Evolutionary conservation across 2,888 invertebrate genomes (phyloP).

Genomic region (Philereme vetulata): DNA sequence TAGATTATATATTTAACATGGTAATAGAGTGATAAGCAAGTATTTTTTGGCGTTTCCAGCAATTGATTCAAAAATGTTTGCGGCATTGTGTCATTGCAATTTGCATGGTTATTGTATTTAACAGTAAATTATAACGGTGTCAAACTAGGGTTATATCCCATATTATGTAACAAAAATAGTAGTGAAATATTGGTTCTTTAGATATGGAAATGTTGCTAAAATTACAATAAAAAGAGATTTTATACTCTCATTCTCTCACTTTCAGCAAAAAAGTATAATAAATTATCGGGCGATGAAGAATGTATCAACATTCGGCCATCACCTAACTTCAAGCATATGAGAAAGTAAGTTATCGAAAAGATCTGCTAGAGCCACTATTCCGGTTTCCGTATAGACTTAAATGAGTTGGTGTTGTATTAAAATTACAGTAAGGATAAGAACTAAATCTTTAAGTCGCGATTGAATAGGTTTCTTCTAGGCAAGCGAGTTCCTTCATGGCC

Average conservation of each 20-base stretch:
- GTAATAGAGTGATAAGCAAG: too few species aligned
- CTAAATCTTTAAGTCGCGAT: too few species aligned
- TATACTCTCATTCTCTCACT: background rate
- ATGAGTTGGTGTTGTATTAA: too few species aligned
- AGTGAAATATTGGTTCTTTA: conserved; percentile 10
- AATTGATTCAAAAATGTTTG: conserved; percentile 11
- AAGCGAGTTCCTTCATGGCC: too few species aligned
- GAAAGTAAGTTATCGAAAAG: conserved; percentile 50
- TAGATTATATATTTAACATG: too few species aligned
- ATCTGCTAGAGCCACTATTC: too few species aligned
- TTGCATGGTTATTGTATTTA: conserved; percentile 35
- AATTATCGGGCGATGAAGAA: conserved; percentile 48
- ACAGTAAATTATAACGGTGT: conserved; percentile 56
- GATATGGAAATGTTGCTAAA: background rate
- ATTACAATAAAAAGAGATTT: conserved; percentile 1
- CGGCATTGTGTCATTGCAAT: conserved; percentile 24
- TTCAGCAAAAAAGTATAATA: conserved; percentile 27
- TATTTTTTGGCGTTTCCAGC: conserved; percentile 19
- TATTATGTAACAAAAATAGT: conserved; percentile 6
- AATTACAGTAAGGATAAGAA: too few species aligned
- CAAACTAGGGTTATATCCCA: conserved; percentile 59
- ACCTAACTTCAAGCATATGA: conserved; percentile 68
- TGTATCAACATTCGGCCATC: conserved; percentile 59
- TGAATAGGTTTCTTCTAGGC: too few species aligned
- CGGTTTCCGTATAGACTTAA: too few species aligned